Evolutionary conservation across 2,797 vertebrate genomes (phyloP).

Genomic region (Labroides dimidiatus): DNA sequence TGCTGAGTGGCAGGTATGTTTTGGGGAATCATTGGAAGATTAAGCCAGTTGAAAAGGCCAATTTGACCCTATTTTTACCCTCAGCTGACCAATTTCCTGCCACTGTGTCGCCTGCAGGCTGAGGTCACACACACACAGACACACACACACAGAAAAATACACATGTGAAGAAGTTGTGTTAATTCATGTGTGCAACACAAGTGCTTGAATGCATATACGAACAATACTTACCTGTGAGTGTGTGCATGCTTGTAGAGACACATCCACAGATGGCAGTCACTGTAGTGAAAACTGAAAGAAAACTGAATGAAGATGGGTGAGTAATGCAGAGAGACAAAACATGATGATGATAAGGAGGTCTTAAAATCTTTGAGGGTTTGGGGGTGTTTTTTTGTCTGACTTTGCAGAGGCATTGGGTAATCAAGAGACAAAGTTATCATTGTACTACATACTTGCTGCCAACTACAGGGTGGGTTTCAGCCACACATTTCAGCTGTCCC

Average conservation of each 20-base stretch:
- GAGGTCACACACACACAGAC: constrained; percentile 36
- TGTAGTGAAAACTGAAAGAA: constrained; percentile 36
- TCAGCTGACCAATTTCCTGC: constrained; percentile 75
- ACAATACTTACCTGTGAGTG: constrained; percentile 21
- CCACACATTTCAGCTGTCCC: background rate
- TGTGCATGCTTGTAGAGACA: background rate
- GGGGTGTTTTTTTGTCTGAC: constrained; percentile 1
- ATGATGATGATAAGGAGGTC: constrained; percentile 16
- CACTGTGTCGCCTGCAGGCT: constrained; percentile 42
- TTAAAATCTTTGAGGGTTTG: background rate
- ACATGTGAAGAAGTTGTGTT: constrained; percentile 36
- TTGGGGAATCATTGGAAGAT: constrained; percentile 81
- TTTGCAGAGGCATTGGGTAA: background rate
- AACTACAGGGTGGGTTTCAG: background rate
- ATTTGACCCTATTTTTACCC: constrained; percentile 83
- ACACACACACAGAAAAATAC: background rate
- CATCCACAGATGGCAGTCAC: background rate
- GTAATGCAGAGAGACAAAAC: constrained; percentile 28
- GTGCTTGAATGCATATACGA: constrained; percentile 18
- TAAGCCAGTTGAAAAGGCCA: constrained; percentile 78
- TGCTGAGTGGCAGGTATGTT: constrained; percentile 54
- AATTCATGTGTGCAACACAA: constrained; percentile 36
- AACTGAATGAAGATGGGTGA: constrained; percentile 19
- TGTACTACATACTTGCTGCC: background rate
- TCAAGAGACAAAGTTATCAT: background rate